These are phyloP conservation scores for Prunella strophiata DNA, from an alignment of 2,797 vertebrate genomes.

Conservation along the genomic window DNA sequence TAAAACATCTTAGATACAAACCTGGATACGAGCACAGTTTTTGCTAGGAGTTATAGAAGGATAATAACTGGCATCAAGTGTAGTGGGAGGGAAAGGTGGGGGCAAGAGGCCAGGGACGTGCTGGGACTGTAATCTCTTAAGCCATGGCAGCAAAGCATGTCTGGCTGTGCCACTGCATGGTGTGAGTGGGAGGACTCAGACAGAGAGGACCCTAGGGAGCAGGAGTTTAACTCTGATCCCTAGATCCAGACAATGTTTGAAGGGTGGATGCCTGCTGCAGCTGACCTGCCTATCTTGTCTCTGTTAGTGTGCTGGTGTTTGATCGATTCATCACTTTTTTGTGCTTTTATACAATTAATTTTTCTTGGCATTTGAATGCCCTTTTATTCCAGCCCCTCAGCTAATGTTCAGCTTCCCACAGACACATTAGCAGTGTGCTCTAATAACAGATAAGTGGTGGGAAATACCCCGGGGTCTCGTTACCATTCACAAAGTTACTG, in stretches of 20 bases:
- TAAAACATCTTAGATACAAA: background rate
- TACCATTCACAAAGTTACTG: background rate
- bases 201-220: background rate
- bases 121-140: background rate
- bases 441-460: constrained; percentile 16
- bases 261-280: background rate
- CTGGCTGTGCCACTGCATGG: background rate
- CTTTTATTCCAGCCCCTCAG: constrained; percentile 5
- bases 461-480: background rate
- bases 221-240: background rate
- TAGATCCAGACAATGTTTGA: background rate
- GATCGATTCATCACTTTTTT: background rate
- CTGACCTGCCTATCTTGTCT: background rate
- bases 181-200: background rate
- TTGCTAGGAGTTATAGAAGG: background rate
- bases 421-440: background rate
- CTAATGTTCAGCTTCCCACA: constrained; percentile 22
- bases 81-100: background rate
- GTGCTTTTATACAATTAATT: constrained; percentile 11
- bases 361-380: constrained; percentile 19
- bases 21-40: rapidly evolving
- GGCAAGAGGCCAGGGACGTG: background rate
- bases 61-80: background rate
- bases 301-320: background rate
- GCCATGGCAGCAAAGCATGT: background rate